Conservation (phyloP, 1,140 invertebrate species). For the Leucophenga varia region DNA sequence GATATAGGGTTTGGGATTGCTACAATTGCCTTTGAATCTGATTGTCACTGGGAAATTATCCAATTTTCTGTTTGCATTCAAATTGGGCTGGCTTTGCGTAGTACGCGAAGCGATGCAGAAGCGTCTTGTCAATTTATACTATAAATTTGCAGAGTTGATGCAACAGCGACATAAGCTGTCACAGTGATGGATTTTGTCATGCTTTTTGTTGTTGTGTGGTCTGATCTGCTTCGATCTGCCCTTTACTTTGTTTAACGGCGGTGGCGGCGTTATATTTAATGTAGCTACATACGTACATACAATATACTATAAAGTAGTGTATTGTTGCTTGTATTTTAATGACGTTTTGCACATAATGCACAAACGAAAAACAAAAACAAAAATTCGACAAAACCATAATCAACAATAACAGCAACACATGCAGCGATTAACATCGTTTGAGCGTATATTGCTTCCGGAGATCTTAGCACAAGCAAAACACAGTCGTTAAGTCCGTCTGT, state of each 20-base stretch:
- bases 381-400: constrained; percentile 41
- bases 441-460: constrained; percentile 40
- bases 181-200: constrained; percentile 41
- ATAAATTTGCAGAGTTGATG: constrained; percentile 10
- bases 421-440: constrained; percentile 8
- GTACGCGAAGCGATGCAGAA: too few species aligned
- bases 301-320: too few species aligned
- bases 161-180: constrained; percentile 26
- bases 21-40: constrained; percentile 13
- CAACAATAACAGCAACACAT: constrained; percentile 23
- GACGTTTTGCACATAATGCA: too few species aligned
- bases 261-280: neutral
- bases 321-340: neutral
- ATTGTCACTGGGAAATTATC: constrained; percentile 56
- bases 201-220: constrained; percentile 32
- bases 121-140: constrained; percentile 48
- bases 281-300: too few species aligned
- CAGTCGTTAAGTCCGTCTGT: too few species aligned
- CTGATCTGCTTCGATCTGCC: constrained; percentile 4
- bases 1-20: constrained; percentile 1
- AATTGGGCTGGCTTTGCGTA: constrained; percentile 30
- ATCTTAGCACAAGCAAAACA: too few species aligned
- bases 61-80: constrained; percentile 55
- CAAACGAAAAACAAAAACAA: too few species aligned
- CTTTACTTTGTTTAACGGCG: neutral